Percentiles rank a stretch among this genome's conserved stretches.
These are phyloP conservation scores for Microchirus variegatus DNA, from an alignment of 2,797 vertebrate species.

Conservation along the genomic window DNA sequence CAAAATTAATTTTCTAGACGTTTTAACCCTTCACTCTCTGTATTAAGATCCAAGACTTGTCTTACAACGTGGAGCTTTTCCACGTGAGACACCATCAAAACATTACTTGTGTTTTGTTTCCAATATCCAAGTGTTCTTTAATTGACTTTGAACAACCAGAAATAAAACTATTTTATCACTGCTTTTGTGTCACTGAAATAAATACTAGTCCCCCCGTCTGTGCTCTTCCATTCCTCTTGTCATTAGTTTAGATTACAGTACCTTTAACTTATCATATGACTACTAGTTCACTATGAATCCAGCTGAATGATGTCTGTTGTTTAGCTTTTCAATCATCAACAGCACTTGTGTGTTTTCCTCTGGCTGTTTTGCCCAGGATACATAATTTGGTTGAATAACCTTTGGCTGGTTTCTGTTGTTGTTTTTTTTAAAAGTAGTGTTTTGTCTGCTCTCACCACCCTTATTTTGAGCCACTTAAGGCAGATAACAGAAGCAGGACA, in stretches of 20 bases:
- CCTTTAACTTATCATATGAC: not conserved
- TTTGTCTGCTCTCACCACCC: slow-evolving; percentile 13
- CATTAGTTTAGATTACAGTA: not conserved
- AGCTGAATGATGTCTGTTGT: not conserved
- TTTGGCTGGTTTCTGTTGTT: not conserved
- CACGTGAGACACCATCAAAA: too few relatives aligned
- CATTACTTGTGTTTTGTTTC: too few relatives aligned
- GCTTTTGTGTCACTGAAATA: too few relatives aligned
- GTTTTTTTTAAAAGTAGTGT: slow-evolving; percentile 1
- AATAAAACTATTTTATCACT: too few relatives aligned
- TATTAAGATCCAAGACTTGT: not conserved
- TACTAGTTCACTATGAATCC: not conserved
- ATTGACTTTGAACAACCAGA: too few relatives aligned
- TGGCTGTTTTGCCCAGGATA: not conserved
- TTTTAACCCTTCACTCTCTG: not conserved
- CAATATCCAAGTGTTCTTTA: too few relatives aligned
- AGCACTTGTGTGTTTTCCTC: not conserved
- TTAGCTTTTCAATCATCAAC: not conserved
- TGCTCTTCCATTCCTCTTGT: not conserved
- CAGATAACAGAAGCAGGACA: slow-evolving; percentile 43
- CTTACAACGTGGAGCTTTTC: too few relatives aligned
- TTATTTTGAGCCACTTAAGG: slow-evolving; percentile 19
- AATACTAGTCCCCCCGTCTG: not conserved
- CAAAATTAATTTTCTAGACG: too few relatives aligned
- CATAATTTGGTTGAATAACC: not conserved